These are phyloP conservation scores for Pherbina coryleti DNA, from an alignment of 2,888 invertebrate species.

Conservation along the genomic window DNA sequence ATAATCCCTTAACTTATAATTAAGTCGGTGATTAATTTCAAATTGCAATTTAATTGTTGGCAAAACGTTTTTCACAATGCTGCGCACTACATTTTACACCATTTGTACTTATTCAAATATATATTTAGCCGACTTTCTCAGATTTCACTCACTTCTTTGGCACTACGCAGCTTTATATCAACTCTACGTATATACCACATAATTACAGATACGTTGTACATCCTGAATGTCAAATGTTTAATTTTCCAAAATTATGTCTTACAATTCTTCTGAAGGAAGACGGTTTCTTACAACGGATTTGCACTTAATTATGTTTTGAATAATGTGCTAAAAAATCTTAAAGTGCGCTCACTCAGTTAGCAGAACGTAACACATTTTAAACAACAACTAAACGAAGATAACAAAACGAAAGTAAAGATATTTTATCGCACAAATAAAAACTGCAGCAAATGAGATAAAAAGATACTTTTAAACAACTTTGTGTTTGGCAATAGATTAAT, in stretches of 20 bases:
- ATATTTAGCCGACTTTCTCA: background rate
- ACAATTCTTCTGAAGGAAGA: no score
- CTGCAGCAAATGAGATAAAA: background rate
- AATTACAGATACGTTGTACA: conserved; percentile 34
- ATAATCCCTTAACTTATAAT: no score
- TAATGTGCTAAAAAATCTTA: background rate
- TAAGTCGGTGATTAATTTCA: no score
- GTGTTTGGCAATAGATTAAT: background rate
- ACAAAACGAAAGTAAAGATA: background rate
- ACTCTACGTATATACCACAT: conserved; percentile 34
- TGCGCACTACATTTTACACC: background rate
- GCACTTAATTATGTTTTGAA: background rate
- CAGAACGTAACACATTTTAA: background rate
- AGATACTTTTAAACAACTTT: background rate
- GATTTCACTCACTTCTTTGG: background rate
- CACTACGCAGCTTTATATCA: background rate
- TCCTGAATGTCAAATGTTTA: background rate
- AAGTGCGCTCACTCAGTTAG: background rate
- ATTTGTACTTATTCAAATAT: background rate
- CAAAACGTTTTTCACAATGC: no score
- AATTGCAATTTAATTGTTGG: no score
- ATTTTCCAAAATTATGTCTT: background rate
- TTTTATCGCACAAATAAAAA: background rate
- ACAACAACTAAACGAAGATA: background rate
- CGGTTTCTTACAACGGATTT: background rate